Evolutionary conservation across 2,888 invertebrate species (phyloP).

Genomic region (Stenodema calcarata): DNA sequence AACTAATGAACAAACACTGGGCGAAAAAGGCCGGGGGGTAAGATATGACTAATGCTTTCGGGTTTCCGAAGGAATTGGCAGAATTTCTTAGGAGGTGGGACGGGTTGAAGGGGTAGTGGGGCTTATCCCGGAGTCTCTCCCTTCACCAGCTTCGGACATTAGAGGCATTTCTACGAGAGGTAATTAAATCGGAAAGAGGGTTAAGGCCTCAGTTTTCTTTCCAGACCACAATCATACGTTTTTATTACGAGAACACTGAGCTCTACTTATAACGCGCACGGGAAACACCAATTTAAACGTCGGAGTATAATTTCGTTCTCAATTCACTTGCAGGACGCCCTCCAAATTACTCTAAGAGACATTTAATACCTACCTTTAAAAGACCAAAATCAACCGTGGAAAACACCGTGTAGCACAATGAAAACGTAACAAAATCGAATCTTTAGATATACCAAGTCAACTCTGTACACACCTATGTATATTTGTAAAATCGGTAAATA

Average conservation of each 20-base stretch:
- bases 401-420: too few species aligned
- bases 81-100: background rate
- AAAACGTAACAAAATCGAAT: too few species aligned
- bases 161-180: background rate
- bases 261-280: too few species aligned
- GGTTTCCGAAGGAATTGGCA: constrained; percentile 31
- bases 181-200: background rate
- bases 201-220: background rate
- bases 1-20: constrained; percentile 47
- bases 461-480: too few species aligned
- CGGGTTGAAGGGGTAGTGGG: background rate
- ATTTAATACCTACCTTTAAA: too few species aligned
- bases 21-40: background rate
- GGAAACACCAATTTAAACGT: too few species aligned
- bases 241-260: background rate
- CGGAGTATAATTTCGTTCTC: too few species aligned
- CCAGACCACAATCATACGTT: background rate
- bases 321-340: too few species aligned
- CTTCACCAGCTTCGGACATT: background rate
- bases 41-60: constrained; percentile 37
- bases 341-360: too few species aligned
- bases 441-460: too few species aligned
- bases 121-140: background rate
- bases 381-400: too few species aligned
- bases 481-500: too few species aligned